Base-by-base conservation (phyloP, 2,113 vertebrate species). In the Mus pahari region DNA sequence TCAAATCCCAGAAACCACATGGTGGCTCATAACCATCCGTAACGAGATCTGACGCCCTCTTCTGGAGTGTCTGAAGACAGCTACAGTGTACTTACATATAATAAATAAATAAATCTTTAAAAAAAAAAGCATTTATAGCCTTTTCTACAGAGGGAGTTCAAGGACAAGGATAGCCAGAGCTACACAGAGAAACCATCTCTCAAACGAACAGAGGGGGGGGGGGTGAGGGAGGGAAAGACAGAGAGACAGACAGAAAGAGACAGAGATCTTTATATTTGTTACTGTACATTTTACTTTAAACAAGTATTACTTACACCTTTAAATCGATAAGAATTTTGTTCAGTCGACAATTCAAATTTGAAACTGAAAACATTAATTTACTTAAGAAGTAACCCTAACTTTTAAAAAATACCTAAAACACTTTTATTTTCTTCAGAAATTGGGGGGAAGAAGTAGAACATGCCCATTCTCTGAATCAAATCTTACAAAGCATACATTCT, bases 381-480 rank as follows among this genome's bases (percentile, higher is more conserved):
- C 64, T 79, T 50, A 92, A 97, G 31, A 4, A 71, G n/a, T 14
- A 39, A 50, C 0, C 26, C 26, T 36, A 24, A 68, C 42, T 86
- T 70, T 84, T 68, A 50, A 53, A 58, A 82, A 58, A 39, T 48
- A 92, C 58, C 17, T 22, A 81, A 66, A 91, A 86, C 16, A 89
- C 33, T 96, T 78, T 92, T 16, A 97, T 84, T 70, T 94, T 77
- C 66, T 94, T 66, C 90, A 82, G 94, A 96, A 8, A 75, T n/a
- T n/a, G n/a, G 28, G 31, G 20, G 20, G 1, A 16, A 66, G 26
- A 20, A 71, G 26, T 42, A 33, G 82, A 87, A 79, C 78, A 89
- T 19, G 13, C 79, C 93, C 90, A 92, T 66, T 95, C 84, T 68
- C 92, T 53, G 79, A 77, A 90, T 50, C 28, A 66, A 91, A 77